Evolutionary conservation across 2,888 invertebrate species (phyloP).

Genomic region (Lycocerus yunnanus): DNA sequence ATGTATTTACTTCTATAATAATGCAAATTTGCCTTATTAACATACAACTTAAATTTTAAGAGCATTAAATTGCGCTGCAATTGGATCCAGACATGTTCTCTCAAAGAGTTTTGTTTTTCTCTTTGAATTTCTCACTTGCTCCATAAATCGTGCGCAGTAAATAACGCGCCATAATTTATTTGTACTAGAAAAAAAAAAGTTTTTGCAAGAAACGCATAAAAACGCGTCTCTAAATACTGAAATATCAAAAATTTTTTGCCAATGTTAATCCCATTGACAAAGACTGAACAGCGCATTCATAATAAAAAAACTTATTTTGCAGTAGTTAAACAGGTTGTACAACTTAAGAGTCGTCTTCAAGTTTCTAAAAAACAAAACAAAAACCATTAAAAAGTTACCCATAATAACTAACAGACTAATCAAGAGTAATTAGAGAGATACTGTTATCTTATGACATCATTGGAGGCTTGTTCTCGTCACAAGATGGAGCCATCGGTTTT

Average conservation of each 20-base stretch:
- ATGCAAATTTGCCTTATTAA: background rate
- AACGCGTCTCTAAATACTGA: background rate
- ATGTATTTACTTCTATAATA: background rate
- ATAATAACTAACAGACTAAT: slow-evolving; percentile 41
- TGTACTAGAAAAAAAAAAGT: background rate
- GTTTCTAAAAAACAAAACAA: slow-evolving; percentile 43
- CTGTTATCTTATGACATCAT: slow-evolving; percentile 44
- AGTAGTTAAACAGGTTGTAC: slow-evolving; percentile 52
- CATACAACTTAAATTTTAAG: background rate
- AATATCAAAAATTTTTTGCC: background rate
- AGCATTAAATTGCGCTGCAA: background rate
- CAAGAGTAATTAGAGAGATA: slow-evolving; percentile 49
- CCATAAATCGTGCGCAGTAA: slow-evolving; percentile 7
- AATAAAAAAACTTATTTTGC: slow-evolving; percentile 25
- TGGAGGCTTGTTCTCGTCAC: slow-evolving; percentile 28
- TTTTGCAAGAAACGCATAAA: background rate
- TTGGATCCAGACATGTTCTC: background rate
- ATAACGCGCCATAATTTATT: slow-evolving; percentile 6
- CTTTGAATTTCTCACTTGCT: background rate
- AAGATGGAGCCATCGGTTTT: slow-evolving; percentile 37
- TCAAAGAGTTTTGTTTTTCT: background rate
- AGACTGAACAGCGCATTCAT: background rate
- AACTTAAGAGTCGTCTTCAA: slow-evolving; percentile 45
- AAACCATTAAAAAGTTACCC: slow-evolving; percentile 37
- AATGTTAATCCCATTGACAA: background rate